These are phyloP conservation scores for Monodelphis domestica DNA, from an alignment of 2,797 vertebrate species.

Conservation along the genomic window DNA sequence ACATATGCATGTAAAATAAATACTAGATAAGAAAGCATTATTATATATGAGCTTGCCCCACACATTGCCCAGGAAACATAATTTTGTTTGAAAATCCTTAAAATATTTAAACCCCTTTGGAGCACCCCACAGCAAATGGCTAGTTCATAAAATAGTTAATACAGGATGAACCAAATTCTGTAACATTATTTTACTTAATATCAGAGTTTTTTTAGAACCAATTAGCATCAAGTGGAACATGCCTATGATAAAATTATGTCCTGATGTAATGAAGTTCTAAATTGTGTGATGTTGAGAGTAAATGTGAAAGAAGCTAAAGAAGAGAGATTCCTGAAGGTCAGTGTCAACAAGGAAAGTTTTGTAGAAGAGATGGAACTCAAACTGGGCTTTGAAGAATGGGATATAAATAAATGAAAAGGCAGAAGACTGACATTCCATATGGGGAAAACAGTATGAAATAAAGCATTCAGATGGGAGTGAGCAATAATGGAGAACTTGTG, in stretches of 20 bases:
- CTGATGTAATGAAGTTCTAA: not conserved
- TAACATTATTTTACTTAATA: not conserved
- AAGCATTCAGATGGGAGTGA: not conserved
- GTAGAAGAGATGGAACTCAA: not conserved
- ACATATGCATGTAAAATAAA: not conserved
- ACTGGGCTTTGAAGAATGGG: not conserved
- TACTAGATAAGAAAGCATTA: not conserved
- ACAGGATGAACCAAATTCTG: not conserved
- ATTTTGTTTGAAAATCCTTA: not conserved
- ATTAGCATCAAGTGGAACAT: not conserved
- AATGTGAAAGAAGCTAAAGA: not conserved
- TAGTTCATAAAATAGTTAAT: not conserved
- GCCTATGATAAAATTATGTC: not conserved
- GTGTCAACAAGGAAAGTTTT: not conserved
- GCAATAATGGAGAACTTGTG: not conserved
- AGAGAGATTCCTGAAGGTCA: not conserved
- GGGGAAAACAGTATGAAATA: not conserved
- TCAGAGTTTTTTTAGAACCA: not conserved
- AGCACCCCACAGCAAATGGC: not conserved
- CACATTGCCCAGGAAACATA: not conserved
- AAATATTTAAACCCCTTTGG: not conserved
- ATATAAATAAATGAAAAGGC: not conserved
- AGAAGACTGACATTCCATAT: not conserved
- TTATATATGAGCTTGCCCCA: not conserved
- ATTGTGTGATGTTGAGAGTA: not conserved